phyloP scores from a whole-genome alignment of 2,888 invertebrate genomes.

The Sminthurides aquaticus region DNA sequence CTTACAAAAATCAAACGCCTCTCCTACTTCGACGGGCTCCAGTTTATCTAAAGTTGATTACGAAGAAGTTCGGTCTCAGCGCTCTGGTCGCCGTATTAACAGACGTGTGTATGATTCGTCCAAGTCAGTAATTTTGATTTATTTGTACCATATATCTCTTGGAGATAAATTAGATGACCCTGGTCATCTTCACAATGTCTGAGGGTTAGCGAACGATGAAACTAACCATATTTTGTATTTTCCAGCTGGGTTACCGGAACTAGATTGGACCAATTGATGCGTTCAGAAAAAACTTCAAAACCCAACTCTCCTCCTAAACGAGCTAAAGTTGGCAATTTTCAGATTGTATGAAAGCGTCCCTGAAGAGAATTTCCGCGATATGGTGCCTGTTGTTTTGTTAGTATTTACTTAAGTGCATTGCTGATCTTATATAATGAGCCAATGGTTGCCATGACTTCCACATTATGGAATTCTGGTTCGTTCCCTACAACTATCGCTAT shows the following conservation, averaged over 20 bases:
- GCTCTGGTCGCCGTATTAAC: conserved; percentile 12
- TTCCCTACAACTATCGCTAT: too few relatives aligned
- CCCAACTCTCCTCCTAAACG: neutral
- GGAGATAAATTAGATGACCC: too few relatives aligned
- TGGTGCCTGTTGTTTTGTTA: too few relatives aligned
- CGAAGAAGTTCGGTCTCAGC: conserved; percentile 7
- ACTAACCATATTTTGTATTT: conserved; percentile 1
- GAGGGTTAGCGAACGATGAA: too few relatives aligned
- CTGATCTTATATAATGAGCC: too few relatives aligned
- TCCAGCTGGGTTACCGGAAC: conserved; percentile 19
- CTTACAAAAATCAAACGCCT: neutral
- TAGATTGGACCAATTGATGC: conserved; percentile 14
- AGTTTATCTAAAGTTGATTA: neutral
- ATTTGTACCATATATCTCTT: neutral
- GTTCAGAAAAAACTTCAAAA: neutral
- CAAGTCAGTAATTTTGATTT: conserved; percentile 6
- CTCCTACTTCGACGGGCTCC: neutral
- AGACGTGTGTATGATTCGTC: conserved; percentile 16
- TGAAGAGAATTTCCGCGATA: too few relatives aligned
- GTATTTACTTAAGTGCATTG: too few relatives aligned
- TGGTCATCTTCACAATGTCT: too few relatives aligned
- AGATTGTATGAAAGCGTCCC: too few relatives aligned
- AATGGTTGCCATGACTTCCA: too few relatives aligned
- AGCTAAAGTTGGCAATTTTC: neutral
- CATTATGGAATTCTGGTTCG: too few relatives aligned